phyloP scores from a whole-genome alignment of 2,888 invertebrate species.

The Diarsia mendica region DNA sequence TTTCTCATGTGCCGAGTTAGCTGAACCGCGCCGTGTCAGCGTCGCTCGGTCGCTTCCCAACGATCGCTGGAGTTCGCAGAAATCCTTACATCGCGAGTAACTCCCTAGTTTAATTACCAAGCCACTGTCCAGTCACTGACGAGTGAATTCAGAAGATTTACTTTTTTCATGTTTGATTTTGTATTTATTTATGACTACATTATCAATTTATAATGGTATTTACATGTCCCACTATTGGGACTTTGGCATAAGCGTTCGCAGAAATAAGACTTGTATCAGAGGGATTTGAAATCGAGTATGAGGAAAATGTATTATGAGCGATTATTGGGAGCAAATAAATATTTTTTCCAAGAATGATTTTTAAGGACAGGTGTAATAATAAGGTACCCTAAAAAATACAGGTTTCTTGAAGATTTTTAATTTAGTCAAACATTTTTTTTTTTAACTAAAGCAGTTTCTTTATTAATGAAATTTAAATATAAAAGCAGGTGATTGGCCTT shows the following conservation, averaged over 20 bases:
- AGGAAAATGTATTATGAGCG: conserved; percentile 15
- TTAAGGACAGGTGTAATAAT: background rate
- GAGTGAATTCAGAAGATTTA: conserved; percentile 44
- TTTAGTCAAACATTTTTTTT: background rate
- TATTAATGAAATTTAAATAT: conserved; percentile 41
- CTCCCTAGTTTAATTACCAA: conserved; percentile 62
- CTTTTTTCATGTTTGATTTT: conserved; percentile 7
- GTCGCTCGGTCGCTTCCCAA: conserved; percentile 26
- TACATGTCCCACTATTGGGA: background rate
- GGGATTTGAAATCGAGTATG: background rate
- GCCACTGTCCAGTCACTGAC: conserved; percentile 51
- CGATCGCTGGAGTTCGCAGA: conserved; percentile 57
- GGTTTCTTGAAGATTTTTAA: conserved; percentile 1
- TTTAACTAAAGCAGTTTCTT: background rate
- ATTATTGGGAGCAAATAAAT: conserved; percentile 1
- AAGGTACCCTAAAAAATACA: too few species aligned
- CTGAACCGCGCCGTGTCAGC: conserved; percentile 38
- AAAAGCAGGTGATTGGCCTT: conserved; percentile 64
- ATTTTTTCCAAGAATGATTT: background rate
- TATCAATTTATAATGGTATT: background rate
- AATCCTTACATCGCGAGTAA: conserved; percentile 53
- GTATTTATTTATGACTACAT: background rate
- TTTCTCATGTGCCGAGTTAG: conserved; percentile 27
- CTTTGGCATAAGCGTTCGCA: background rate
- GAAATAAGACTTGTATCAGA: background rate